A percentile compares a stretch with the other conserved stretches of the same genome.
Evolutionary conservation across 2,797 vertebrate genomes (phyloP).

Genomic region (Chromobotia macracanthus): DNA sequence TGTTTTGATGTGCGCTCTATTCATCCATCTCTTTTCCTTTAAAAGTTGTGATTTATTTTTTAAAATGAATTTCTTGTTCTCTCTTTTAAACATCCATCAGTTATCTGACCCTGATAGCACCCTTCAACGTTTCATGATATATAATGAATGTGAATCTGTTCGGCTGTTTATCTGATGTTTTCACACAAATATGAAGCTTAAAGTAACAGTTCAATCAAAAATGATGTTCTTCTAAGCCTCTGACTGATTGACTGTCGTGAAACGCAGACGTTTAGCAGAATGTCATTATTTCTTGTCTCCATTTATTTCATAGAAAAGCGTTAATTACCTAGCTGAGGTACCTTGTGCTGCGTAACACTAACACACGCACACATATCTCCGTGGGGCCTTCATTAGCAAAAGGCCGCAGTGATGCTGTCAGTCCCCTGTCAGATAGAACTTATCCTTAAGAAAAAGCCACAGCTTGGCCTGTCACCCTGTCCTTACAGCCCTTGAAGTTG

Average conservation of each 20-base stretch:
- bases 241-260: too few species aligned
- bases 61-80: not conserved
- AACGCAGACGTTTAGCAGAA: too few species aligned
- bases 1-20: conserved; percentile 12
- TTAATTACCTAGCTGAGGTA: conserved; percentile 62
- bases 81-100: not conserved
- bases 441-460: conserved; percentile 49
- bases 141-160: too few species aligned
- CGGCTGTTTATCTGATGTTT: too few species aligned
- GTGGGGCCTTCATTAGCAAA: conserved; percentile 55
- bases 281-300: not conserved
- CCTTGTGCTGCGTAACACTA: conserved; percentile 54
- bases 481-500: not conserved
- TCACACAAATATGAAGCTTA: too few species aligned
- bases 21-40: not conserved
- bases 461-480: conserved; percentile 38
- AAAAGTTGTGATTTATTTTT: not conserved
- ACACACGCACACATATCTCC: conserved; percentile 7
- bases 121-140: too few species aligned
- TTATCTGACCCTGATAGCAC: not conserved
- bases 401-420: conserved; percentile 53
- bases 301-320: conserved; percentile 58
- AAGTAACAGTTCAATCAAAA: too few species aligned
- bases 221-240: too few species aligned
- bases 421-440: conserved; percentile 51